Conservation (phyloP, 2,888 invertebrate genomes). For the Dorcus hopei region DNA sequence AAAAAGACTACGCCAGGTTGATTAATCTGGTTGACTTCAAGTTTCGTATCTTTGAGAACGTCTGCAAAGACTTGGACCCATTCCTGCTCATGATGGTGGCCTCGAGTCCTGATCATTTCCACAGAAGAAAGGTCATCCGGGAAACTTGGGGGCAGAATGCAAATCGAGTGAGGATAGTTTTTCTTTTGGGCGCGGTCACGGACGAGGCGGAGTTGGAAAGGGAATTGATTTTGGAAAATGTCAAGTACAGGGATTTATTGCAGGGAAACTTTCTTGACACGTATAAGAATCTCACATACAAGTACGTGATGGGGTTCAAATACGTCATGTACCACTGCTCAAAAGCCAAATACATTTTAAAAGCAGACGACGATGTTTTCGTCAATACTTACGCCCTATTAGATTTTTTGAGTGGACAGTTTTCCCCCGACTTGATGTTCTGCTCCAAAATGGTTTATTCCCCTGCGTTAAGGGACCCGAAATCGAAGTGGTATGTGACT, state of each 20-base stretch:
- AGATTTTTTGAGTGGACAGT: slow-evolving; percentile 55
- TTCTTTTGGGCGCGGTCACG: slow-evolving; percentile 61
- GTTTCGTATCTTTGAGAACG: slow-evolving; percentile 56
- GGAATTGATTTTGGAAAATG: slow-evolving; percentile 55
- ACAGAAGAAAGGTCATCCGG: slow-evolving; percentile 65
- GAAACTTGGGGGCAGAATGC: slow-evolving; percentile 68
- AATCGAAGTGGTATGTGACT: background rate
- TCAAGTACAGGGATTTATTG: slow-evolving; percentile 63
- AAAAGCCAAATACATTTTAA: slow-evolving; percentile 62
- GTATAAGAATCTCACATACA: slow-evolving; percentile 80
- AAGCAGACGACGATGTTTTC: slow-evolving; percentile 76
- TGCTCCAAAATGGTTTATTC: slow-evolving; percentile 56
- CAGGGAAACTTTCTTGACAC: slow-evolving; percentile 75
- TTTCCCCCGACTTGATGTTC: slow-evolving; percentile 62
- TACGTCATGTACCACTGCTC: slow-evolving; percentile 72
- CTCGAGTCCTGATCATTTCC: slow-evolving; percentile 64
- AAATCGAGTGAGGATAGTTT: slow-evolving; percentile 59
- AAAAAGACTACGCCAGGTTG: slow-evolving; percentile 44
- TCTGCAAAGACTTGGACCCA: slow-evolving; percentile 46
- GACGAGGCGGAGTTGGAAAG: slow-evolving; percentile 39
- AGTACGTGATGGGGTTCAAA: slow-evolving; percentile 78
- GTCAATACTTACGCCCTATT: slow-evolving; percentile 65
- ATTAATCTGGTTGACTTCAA: slow-evolving; percentile 61
- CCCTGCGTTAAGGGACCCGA: background rate
- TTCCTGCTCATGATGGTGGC: slow-evolving; percentile 65